Evolutionary conservation across 1,140 invertebrate species (phyloP).

Genomic region (Polyergus mexicanus): DNA sequence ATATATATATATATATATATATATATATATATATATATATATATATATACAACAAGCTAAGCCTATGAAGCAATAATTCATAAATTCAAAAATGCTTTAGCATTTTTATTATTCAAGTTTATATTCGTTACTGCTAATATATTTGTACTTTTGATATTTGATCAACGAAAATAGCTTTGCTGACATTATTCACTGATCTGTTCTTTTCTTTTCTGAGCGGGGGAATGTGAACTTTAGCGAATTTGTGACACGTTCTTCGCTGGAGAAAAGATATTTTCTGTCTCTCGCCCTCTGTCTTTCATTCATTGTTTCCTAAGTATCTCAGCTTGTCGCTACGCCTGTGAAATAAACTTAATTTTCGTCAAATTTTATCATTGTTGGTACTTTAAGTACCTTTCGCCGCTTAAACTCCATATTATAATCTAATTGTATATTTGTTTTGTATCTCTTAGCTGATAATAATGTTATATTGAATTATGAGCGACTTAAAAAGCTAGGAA

Average conservation of each 20-base stretch:
- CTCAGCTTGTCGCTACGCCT: conserved; percentile 82
- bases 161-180: conserved; percentile 67
- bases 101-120: background rate
- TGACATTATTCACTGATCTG: conserved; percentile 52
- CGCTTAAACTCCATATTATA: background rate
- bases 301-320: conserved; percentile 79
- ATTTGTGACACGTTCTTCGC: conserved; percentile 77
- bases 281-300: conserved; percentile 80
- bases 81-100: background rate
- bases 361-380: conserved; percentile 72
- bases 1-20: no score
- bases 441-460: no score
- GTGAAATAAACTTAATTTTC: conserved; percentile 83
- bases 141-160: conserved; percentile 41
- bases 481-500: background rate
- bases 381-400: background rate
- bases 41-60: background rate
- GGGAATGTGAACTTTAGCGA: conserved; percentile 51
- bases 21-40: conserved; percentile 19
- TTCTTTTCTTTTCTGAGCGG: conserved; percentile 37
- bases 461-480: background rate
- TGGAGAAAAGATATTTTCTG: conserved; percentile 78
- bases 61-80: conserved; percentile 3
- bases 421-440: background rate
- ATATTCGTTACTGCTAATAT: background rate